Conservation (phyloP, 2,888 invertebrate genomes). For the Heliconius sara region DNA sequence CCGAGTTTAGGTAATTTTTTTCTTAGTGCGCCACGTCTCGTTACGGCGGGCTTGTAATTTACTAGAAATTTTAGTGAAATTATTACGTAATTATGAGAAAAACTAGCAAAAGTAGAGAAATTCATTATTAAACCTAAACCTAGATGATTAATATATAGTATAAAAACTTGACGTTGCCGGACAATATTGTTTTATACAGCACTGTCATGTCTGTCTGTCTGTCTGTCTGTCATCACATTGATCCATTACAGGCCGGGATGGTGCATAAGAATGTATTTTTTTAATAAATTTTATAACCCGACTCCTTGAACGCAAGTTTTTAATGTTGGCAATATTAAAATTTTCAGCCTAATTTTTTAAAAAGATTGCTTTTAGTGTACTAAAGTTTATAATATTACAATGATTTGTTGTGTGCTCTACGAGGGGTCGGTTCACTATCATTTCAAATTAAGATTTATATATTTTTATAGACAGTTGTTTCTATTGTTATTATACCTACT, state of each 20-base stretch:
- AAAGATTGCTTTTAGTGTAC: conserved; percentile 13
- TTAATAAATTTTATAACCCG: conserved; percentile 62
- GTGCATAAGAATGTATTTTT: conserved; percentile 74
- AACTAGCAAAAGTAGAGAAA: conserved; percentile 78
- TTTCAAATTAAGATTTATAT: conserved; percentile 81
- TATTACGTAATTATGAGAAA: conserved; percentile 58
- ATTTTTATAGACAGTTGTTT: conserved; percentile 82
- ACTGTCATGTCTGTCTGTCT: conserved; percentile 62
- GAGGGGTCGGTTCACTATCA: conserved; percentile 60
- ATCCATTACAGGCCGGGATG: conserved; percentile 55
- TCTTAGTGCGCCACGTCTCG: conserved; percentile 34
- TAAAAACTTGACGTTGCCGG: conserved; percentile 77
- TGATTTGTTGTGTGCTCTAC: conserved; percentile 19
- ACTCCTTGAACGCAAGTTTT: conserved; percentile 47
- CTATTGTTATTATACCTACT: conserved; percentile 72
- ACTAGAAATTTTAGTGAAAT: conserved; percentile 77
- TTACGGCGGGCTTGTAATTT: conserved; percentile 61
- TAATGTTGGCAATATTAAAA: conserved; percentile 32
- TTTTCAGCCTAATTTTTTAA: conserved; percentile 27
- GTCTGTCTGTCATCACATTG: conserved; percentile 59
- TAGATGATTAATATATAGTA: conserved; percentile 78
- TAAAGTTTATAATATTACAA: not conserved
- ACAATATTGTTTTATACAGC: conserved; percentile 77
- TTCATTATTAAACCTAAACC: conserved; percentile 71
- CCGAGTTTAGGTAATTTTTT: conserved; percentile 66